Base-by-base conservation (phyloP, 2,113 vertebrate species). In the Austrofundulus limnaeus region DNA sequence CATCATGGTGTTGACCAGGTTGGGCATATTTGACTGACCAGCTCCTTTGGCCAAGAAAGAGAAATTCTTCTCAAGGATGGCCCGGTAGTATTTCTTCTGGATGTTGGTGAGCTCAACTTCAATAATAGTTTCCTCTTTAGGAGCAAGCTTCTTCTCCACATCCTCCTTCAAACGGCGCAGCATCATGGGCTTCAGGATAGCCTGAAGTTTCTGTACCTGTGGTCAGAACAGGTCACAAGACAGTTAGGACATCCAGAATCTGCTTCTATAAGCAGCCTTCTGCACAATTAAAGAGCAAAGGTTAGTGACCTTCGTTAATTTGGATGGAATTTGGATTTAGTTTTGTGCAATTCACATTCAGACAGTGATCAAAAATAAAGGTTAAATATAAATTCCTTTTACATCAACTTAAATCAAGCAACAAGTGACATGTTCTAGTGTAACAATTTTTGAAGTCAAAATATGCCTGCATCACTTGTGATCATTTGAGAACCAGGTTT, bases 1-100 rank as follows among this genome's bases (percentile, higher is more conserved):
- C 97, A 99, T 99, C 97, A 99, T 97, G 46, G 97, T 99, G 86
- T 99, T 99, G 61, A 99, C 96, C 66, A 99, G 91, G 75, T 99
- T 99, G 68, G 97, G 97, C 37, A 99, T 96, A 25, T 99, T 99
- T 21, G 95, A 92, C 76, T 97, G 96, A 31, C 97, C 96, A 1
- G 93, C 97, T 72, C 97, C 97, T 92, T 99, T 99, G 60, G 97
- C 94, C 82, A 99, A 87, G 89, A 99, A 99, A 23, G 97, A 94
- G 87, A 99, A 99, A 77, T 99, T 99, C 80, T 96, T 97, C 90
- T 99, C 97, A 55, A 99, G 77, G 85, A 99, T 99, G 0, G 97
- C 97, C 4, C 97, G 91, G 50, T 99, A 99, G 64, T 99, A 99
- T 81, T 99, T 99, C 88, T 99, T 99, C 82, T 99, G 97, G 85